Evolutionary conservation across 2,113 vertebrate genomes (phyloP).

Genomic region (Sialia sialis): DNA sequence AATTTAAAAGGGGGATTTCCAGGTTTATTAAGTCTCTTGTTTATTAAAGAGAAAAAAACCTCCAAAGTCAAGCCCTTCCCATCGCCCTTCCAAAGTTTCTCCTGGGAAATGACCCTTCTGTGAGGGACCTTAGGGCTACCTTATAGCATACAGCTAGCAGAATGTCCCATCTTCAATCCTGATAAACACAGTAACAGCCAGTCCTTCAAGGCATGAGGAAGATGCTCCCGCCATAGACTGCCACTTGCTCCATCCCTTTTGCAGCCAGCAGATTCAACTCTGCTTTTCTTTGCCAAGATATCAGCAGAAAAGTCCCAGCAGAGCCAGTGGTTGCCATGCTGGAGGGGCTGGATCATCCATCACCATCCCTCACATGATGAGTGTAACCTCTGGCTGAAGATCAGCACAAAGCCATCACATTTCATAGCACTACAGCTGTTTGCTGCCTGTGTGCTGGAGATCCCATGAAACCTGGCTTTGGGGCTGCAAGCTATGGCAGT

Average conservation of each 20-base stretch:
- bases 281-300: neutral
- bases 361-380: neutral
- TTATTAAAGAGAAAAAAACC: neutral
- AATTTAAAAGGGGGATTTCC: neutral
- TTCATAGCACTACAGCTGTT: neutral
- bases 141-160: neutral
- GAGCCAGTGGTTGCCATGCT: neutral
- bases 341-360: neutral
- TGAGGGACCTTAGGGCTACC: neutral
- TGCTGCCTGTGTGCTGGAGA: neutral
- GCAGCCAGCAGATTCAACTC: neutral
- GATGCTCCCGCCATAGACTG: neutral
- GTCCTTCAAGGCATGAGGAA: neutral
- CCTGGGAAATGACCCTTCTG: neutral
- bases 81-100: neutral
- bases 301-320: neutral
- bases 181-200: neutral
- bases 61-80: neutral
- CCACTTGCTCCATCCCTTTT: neutral
- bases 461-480: rapidly evolving
- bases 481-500: neutral
- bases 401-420: neutral
- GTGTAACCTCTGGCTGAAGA: neutral
- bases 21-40: neutral
- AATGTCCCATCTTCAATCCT: neutral